Percentiles rank a stretch among this genome's conserved stretches.
Evolutionary conservation across 2,113 vertebrate species (phyloP).

Genomic region (Acanthisitta chloris): DNA sequence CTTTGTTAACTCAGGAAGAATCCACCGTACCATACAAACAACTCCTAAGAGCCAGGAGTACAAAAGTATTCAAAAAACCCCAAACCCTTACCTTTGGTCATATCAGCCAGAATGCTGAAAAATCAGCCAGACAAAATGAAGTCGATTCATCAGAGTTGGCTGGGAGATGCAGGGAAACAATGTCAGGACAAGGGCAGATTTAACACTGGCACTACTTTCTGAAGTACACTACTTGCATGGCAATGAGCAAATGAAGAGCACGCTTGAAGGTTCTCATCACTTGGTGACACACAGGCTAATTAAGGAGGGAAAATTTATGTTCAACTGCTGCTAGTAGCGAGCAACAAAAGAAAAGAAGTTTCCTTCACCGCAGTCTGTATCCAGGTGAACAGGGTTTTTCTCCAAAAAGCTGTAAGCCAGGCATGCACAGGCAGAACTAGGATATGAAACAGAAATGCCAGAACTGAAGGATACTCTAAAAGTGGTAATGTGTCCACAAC

Average conservation of each 20-base stretch:
- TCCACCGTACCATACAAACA: not conserved
- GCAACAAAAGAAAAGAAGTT: not conserved
- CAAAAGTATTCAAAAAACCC: not conserved
- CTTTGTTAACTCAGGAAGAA: not conserved
- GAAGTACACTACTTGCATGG: not conserved
- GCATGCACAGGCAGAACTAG: not conserved
- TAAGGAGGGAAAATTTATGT: not conserved
- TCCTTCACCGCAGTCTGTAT: not conserved
- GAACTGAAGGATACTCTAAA: not conserved
- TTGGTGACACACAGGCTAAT: not conserved
- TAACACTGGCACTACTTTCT: not conserved
- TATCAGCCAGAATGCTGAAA: not conserved
- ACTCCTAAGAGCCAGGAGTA: not conserved
- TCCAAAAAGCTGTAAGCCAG: not conserved
- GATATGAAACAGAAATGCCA: not conserved
- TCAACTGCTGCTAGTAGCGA: not conserved
- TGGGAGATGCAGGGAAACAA: not conserved
- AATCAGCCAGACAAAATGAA: not conserved
- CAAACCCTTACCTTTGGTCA: not conserved
- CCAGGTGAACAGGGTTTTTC: not conserved
- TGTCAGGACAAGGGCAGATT: not conserved
- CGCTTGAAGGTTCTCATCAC: not conserved
- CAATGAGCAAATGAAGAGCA: not conserved
- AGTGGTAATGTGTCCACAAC: rapidly evolving
- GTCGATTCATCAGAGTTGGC: not conserved